Conservation (phyloP, 2,797 vertebrate species). For the Galagoides demidoff region DNA sequence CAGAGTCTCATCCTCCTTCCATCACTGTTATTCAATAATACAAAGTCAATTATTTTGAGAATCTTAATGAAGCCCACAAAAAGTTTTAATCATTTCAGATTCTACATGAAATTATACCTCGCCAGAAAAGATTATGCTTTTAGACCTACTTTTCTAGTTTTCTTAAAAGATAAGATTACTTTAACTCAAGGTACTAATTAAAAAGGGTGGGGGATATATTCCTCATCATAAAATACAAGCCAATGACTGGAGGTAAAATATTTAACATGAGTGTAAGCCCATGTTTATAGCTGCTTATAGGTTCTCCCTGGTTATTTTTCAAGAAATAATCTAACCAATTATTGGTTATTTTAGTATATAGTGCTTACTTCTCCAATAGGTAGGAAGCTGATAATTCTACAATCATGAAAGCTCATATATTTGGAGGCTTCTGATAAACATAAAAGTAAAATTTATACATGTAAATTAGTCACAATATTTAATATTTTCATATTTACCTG, state of each 20-base stretch:
- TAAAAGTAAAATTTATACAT: slow-evolving; percentile 33
- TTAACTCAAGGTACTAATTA: neutral
- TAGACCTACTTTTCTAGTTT: slow-evolving; percentile 23
- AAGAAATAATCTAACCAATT: slow-evolving; percentile 13
- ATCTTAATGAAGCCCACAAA: neutral
- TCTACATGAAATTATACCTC: slow-evolving; percentile 2
- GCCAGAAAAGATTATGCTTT: neutral
- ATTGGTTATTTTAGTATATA: neutral
- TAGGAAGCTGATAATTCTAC: neutral
- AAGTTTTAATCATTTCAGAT: neutral
- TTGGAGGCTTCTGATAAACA: slow-evolving; percentile 54
- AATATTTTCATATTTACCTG: slow-evolving; percentile 86
- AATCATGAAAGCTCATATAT: neutral
- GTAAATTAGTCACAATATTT: slow-evolving; percentile 69
- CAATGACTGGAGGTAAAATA: neutral
- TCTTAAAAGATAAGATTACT: slow-evolving; percentile 11
- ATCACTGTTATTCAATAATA: neutral
- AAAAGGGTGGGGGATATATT: neutral
- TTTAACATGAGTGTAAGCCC: neutral
- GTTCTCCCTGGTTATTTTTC: neutral
- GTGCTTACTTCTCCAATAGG: neutral
- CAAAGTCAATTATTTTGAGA: neutral
- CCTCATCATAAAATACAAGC: slow-evolving; percentile 8
- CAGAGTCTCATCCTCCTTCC: neutral
- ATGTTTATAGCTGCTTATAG: neutral